Base-by-base conservation (phyloP, 2,797 vertebrate genomes). In the Microhierax caerulescens region DNA sequence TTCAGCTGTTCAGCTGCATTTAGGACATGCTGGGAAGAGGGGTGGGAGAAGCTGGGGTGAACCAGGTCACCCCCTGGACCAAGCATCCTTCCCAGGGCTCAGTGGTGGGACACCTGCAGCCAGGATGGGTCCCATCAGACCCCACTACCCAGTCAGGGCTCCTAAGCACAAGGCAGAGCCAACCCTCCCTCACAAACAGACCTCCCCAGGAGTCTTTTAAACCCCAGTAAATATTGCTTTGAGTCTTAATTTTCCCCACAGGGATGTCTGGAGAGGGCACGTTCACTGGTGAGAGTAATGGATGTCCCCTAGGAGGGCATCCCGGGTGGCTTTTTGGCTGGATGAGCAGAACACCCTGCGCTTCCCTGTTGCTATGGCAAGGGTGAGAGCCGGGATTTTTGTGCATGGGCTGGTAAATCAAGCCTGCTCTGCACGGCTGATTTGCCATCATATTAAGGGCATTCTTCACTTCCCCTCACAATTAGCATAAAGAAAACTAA, bases 401-500 rank as follows among this genome's bases (percentile, higher is more conserved):
- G 83, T 85, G 76, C 88, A 22, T 1, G 83, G 59, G 37, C 43
- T 74, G 84, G 81, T 82, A 79, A 90, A 93, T 76, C 30, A 1
- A 16, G 56, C 72, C 60, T 0, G 36, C 95, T 96, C 88, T 93
- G 92, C 95, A 50, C 10, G 34, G 72, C 51, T 92, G 87, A 24
- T 65, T 68, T 67, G 68, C 93, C 96, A 94, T 93, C 47, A 86
- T 94, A 88, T 96, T 95, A 97, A 89, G 94, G 88, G 48, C 94
- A 92, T 92, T 96, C 93, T 91, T 94, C 91, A 59, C 94, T 93
- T 95, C 87, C 95, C 74, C 91, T 95, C 2, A 8, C 78, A 93
- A 97, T 97, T 96, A 96, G 85, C 94, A 64, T 69, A 47, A 92
- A 89, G 95, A 82, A 93, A 95, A 80, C 74, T 85, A 95, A 92